A percentile compares a stretch with the other conserved stretches of the same genome.
Conservation (phyloP, 2,113 vertebrate species). For the Sinocyclocheilus anshuiensis region DNA sequence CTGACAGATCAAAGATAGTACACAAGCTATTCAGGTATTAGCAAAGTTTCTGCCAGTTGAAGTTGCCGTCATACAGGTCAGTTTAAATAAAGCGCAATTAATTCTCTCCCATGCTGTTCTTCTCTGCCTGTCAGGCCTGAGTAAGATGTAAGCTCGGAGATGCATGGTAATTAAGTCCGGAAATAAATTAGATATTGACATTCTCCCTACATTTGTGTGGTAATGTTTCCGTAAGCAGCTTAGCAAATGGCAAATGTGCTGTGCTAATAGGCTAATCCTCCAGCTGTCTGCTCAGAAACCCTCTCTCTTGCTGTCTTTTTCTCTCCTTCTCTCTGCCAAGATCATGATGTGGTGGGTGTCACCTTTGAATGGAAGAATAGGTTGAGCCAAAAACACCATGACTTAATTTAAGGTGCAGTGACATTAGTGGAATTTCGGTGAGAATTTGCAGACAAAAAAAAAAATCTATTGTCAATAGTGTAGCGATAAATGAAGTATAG, state of each 20-base stretch:
- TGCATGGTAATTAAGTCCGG: conserved; percentile 64
- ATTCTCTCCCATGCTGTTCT: conserved; percentile 40
- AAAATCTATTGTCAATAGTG: not conserved
- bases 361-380: conserved; percentile 18
- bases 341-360: not conserved
- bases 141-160: conserved; percentile 59
- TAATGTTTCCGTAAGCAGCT: conserved; percentile 68
- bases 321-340: not conserved
- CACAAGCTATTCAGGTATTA: conserved; percentile 5
- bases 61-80: conserved; percentile 3
- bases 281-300: conserved; percentile 53
- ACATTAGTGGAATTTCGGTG: not conserved
- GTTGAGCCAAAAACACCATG: conserved; percentile 10
- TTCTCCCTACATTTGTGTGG: conserved; percentile 57
- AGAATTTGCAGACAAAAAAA: not conserved
- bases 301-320: conserved; percentile 14
- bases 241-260: conserved; percentile 65
- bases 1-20: conserved; percentile 16
- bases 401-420: not conserved
- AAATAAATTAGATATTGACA: conserved; percentile 67
- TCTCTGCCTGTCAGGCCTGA: conserved; percentile 43
- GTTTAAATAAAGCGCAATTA: conserved; percentile 26
- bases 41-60: not conserved
- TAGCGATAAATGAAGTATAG: not conserved
- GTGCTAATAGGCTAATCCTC: conserved; percentile 66